phyloP scores from a whole-genome alignment of 2,113 vertebrate genomes.

The Catharus fuscescens region DNA sequence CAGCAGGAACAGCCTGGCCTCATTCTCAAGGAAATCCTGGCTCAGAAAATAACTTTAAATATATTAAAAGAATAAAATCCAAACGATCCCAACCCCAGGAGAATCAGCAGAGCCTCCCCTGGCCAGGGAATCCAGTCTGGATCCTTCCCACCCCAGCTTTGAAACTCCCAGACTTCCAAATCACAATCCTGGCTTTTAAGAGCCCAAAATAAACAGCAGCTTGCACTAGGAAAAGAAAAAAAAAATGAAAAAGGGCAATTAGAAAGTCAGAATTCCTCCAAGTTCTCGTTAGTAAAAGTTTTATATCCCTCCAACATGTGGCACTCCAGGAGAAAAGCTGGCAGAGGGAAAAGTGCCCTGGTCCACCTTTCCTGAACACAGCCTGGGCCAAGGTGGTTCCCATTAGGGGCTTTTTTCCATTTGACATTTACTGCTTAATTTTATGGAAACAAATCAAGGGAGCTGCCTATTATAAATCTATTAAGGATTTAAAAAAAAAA shows the following conservation, averaged over 20 bases:
- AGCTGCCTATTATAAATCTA: slow-evolving; percentile 55
- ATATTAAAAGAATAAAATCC: accelerated
- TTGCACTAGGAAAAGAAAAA: not conserved
- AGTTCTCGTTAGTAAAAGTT: slow-evolving; percentile 39
- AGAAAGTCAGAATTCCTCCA: slow-evolving; percentile 50
- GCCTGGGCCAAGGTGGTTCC: slow-evolving; percentile 10
- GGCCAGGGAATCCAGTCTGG: not conserved
- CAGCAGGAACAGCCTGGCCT: not conserved
- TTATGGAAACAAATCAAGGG: slow-evolving; percentile 61
- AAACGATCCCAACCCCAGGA: not conserved
- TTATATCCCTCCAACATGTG: slow-evolving; percentile 66
- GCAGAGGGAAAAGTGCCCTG: slow-evolving; percentile 20
- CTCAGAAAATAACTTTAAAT: not conserved
- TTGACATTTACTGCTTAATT: slow-evolving; percentile 67
- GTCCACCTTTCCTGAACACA: not conserved
- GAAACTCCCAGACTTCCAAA: not conserved
- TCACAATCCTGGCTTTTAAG: not conserved
- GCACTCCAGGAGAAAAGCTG: slow-evolving; percentile 16
- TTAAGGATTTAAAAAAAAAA: slow-evolving; percentile 52
- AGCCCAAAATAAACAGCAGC: slow-evolving; percentile 30
- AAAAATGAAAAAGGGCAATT: not conserved
- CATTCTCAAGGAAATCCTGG: accelerated
- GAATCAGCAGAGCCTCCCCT: not conserved
- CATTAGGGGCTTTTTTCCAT: slow-evolving; percentile 53
- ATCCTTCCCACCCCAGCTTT: not conserved